Percentiles rank a stretch among this genome's conserved stretches.
Conservation (phyloP, 2,113 vertebrate genomes). For the Paralichthys olivaceus region DNA sequence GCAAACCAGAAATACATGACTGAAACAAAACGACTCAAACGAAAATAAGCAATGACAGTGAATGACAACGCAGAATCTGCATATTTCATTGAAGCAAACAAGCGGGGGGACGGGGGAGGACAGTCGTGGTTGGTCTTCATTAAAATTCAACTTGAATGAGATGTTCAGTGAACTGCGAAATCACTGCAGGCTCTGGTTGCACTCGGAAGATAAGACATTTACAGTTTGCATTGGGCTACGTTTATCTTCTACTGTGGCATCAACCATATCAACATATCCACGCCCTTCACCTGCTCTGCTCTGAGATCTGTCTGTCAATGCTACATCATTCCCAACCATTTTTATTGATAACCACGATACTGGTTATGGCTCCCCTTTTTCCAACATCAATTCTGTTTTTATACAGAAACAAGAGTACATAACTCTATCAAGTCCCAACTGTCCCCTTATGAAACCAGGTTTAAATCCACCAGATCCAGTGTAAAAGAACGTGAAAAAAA, state of each 20-base stretch:
- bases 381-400: too few relatives aligned
- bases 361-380: too few relatives aligned
- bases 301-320: background rate
- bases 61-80: background rate
- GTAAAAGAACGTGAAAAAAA: background rate
- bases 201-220: slow-evolving; percentile 37
- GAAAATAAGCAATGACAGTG: background rate
- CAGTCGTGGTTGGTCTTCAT: background rate
- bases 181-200: slow-evolving; percentile 8
- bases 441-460: too few relatives aligned
- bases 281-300: slow-evolving; percentile 21
- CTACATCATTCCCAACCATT: background rate
- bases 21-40: background rate
- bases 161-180: slow-evolving; percentile 16
- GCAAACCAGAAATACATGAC: background rate
- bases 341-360: too few relatives aligned
- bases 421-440: too few relatives aligned
- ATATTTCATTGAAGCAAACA: slow-evolving; percentile 6
- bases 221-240: slow-evolving; percentile 15
- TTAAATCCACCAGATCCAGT: too few relatives aligned
- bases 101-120: background rate
- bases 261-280: slow-evolving; percentile 17
- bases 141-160: slow-evolving; percentile 1
- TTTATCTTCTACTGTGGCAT: background rate
- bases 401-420: background rate